Conservation (phyloP, 2,113 vertebrate species). For the Pomatostomus ruficeps region DNA sequence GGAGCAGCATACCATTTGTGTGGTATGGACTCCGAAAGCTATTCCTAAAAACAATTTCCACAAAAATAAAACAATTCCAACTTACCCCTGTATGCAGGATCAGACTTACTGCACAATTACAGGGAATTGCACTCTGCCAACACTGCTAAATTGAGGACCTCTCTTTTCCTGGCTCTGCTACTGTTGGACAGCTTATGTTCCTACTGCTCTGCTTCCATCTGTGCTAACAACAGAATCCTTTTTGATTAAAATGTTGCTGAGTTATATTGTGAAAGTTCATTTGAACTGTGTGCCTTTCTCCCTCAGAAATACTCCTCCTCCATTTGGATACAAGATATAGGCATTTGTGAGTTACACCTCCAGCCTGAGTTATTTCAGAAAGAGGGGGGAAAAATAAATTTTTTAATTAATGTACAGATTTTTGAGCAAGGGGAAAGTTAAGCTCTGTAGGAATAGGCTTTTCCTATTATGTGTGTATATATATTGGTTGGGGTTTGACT, state of each 20-base stretch:
- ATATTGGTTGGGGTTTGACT: not conserved
- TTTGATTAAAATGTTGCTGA: conserved; percentile 40
- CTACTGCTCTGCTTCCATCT: conserved; percentile 32
- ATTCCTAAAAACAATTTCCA: not conserved
- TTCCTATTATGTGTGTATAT: not conserved
- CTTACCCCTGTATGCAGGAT: not conserved
- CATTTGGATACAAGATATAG: not conserved
- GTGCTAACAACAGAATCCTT: conserved; percentile 52
- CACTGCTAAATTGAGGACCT: conserved; percentile 16
- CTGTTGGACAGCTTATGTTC: conserved; percentile 27
- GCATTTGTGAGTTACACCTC: not conserved
- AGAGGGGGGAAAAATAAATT: rapidly evolving
- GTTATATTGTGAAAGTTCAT: not conserved
- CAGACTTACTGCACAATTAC: not conserved
- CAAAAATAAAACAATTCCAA: not conserved
- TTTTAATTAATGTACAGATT: not conserved
- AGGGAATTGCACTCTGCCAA: not conserved
- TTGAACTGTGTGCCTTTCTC: not conserved
- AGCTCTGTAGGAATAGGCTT: not conserved
- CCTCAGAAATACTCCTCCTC: not conserved
- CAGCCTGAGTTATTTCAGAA: not conserved
- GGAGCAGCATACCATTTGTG: not conserved
- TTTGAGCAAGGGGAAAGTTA: not conserved
- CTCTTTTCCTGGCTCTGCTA: conserved; percentile 9
- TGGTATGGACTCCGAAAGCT: not conserved